Evolutionary conservation across 2,113 vertebrate genomes (phyloP).

Genomic region (Noturus placidus): DNA sequence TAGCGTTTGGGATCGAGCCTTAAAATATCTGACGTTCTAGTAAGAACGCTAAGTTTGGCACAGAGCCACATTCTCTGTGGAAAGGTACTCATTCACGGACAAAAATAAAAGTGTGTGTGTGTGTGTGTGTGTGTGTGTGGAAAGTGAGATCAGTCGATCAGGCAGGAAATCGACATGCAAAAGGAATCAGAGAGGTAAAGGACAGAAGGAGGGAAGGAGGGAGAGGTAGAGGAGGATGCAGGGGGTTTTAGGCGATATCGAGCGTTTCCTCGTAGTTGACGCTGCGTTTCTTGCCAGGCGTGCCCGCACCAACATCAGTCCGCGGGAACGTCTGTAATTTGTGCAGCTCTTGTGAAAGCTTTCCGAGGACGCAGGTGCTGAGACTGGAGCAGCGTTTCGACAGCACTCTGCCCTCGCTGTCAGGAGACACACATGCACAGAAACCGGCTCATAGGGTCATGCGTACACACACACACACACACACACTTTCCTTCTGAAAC

Average conservation of each 20-base stretch:
- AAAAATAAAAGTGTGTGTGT: constrained; percentile 12
- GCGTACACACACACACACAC: constrained; percentile 50
- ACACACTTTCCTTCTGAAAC: not conserved
- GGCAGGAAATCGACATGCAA: constrained; percentile 75
- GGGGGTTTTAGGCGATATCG: constrained; percentile 71
- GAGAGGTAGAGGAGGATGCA: constrained; percentile 2
- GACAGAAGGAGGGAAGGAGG: constrained; percentile 27
- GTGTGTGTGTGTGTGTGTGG: constrained; percentile 6
- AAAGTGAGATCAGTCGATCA: constrained; percentile 64
- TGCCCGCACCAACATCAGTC: constrained; percentile 85
- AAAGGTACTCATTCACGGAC: not conserved
- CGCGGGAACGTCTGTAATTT: constrained; percentile 87
- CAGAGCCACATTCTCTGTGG: not conserved
- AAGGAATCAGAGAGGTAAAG: constrained; percentile 50
- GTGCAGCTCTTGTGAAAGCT: constrained; percentile 87
- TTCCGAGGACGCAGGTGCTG: constrained; percentile 87
- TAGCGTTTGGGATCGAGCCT: not conserved
- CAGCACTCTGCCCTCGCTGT: constrained; percentile 85
- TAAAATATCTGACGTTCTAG: not conserved
- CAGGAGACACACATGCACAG: constrained; percentile 76
- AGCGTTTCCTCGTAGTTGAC: constrained; percentile 75
- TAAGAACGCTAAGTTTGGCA: not conserved
- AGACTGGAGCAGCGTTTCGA: constrained; percentile 90
- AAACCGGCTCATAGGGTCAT: constrained; percentile 71
- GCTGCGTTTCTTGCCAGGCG: constrained; percentile 86